Conservation (phyloP, 1,140 invertebrate genomes). For the Caenorhabditis elegans region WBcel235 BX284605.5:5869501-5870000, state of each 20-base stretch:
- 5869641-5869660: too few relatives aligned
- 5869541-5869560: too few relatives aligned
- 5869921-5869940: constrained; percentile 1
- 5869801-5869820: not conserved
- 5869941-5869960: not conserved
- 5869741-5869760: constrained; percentile 15
- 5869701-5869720: constrained; percentile 7
- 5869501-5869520: too few relatives aligned
- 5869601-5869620: too few relatives aligned
- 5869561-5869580: too few relatives aligned
- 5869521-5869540: too few relatives aligned
- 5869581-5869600: not conserved
- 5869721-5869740: constrained; percentile 22
- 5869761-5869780: constrained; percentile 31
- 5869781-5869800: constrained; percentile 31
- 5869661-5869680: too few relatives aligned
- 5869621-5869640: too few relatives aligned
- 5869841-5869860: not conserved
- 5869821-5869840: too few relatives aligned
- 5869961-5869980: not conserved
- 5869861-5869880: not conserved
- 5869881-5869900: not conserved
- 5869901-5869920: not conserved
- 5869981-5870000: not conserved
- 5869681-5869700: not conserved